Evolutionary conservation across 1,140 invertebrate genomes (phyloP).

Genomic region (Polyergus mexicanus): DNA sequence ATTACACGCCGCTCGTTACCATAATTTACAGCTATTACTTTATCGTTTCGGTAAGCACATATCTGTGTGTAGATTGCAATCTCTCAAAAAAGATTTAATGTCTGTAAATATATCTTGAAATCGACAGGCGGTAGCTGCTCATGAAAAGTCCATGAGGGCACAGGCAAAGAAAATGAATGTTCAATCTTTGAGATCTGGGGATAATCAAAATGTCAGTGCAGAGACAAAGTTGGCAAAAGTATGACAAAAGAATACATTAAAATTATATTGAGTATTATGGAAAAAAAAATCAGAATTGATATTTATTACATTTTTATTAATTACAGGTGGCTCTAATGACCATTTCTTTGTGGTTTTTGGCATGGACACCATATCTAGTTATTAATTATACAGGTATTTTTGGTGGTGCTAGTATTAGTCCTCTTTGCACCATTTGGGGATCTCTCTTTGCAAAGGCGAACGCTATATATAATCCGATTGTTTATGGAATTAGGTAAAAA

Average conservation of each 20-base stretch:
- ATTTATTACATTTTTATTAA: neutral
- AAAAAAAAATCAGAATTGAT: neutral
- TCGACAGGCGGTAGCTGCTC: conserved; percentile 90
- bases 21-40: conserved; percentile 93
- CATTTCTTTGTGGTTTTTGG: conserved; percentile 93
- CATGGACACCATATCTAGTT: conserved; percentile 94
- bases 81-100: neutral
- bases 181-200: conserved; percentile 90
- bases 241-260: neutral
- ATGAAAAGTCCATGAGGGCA: conserved; percentile 93
- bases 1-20: conserved; percentile 90
- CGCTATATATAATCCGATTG: conserved; percentile 93
- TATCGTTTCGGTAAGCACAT: conserved; percentile 87
- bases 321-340: conserved; percentile 92
- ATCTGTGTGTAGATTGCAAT: neutral
- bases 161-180: conserved; percentile 96
- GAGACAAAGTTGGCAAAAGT: conserved; percentile 93
- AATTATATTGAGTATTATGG: neutral
- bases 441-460: conserved; percentile 93
- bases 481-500: conserved; percentile 92
- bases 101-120: neutral
- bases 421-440: conserved; percentile 92
- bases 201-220: conserved; percentile 90
- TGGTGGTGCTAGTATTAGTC: conserved; percentile 89
- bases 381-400: conserved; percentile 93